Base-by-base conservation (phyloP, 2,888 invertebrate species). In the Drosophila kambysellisi region DNA sequence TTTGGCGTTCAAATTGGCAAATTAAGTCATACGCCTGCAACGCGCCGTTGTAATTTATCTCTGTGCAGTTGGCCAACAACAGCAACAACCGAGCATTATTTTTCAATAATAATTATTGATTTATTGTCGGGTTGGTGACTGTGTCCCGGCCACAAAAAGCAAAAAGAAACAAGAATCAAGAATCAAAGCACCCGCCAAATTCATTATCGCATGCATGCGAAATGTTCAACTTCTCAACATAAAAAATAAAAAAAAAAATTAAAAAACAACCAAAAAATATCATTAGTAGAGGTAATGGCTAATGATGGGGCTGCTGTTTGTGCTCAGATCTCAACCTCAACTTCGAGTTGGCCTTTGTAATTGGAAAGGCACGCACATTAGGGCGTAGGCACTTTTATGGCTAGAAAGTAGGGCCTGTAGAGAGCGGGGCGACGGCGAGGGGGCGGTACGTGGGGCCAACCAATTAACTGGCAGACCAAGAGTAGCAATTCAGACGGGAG, bases 91-190 rank as follows among this genome's bases (percentile, higher is more conserved):
- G 61, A 39, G 33, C 48, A 71, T 80, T 80, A 79, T 88, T 88
- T 80, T 82, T 90, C 89, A 89, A 90, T 83, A 87, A 90, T 83
- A 88, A 81, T 88, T 88, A 89, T 88, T 90, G 89, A 88, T 88
- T 88, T 90, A 88, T 88, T 90, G 76, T 72, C 81, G 63, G 71
- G 77, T 82, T 89, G 37, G 17, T 54, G 33, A 25, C 29, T 79
- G 75, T 83, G 79, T 83, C 71, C 70, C 63, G 25, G 25, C 25
- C 25, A 25, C 20, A 25, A 25, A 25, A 25, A 60, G 61, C 59
- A 43, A 39, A 39, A 17, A 25, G n/a, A n/a, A n/a, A n/a, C n/a
- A n/a, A 20, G 12, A n/a, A 17, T 0, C 46, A 39, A 25, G 56
- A 68, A 88, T 86, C 89, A 85, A 85, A 85, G 89, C 57, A 67